Conservation (phyloP, 2,113 vertebrate genomes). For the Cavia porcellus region DNA sequence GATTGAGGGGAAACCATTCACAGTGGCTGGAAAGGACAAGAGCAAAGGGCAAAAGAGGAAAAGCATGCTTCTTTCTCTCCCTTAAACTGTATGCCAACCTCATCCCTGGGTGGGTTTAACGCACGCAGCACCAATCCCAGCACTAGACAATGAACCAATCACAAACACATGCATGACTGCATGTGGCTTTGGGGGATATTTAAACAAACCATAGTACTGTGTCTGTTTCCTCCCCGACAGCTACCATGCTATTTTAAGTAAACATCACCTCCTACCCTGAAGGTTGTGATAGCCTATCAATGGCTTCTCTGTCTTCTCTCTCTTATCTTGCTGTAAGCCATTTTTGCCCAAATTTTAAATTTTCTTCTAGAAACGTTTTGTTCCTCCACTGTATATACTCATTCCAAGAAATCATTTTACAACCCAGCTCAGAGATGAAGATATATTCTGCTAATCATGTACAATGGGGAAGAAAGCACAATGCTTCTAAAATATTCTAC, state of each 20-base stretch:
- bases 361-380: background rate
- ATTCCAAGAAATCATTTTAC: constrained; percentile 22
- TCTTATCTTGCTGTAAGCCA: background rate
- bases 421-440: constrained; percentile 42
- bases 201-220: too few relatives aligned
- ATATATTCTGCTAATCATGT: background rate
- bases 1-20: too few relatives aligned
- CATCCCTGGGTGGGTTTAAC: too few relatives aligned
- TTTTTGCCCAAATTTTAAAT: background rate
- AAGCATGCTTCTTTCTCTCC: too few relatives aligned
- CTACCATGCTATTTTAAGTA: background rate
- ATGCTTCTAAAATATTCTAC: constrained; percentile 37
- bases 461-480: background rate
- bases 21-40: too few relatives aligned
- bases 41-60: too few relatives aligned
- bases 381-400: background rate
- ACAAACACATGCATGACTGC: too few relatives aligned
- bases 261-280: background rate
- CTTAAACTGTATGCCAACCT: too few relatives aligned
- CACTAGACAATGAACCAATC: too few relatives aligned
- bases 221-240: background rate
- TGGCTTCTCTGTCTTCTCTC: background rate
- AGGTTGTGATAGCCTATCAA: background rate
- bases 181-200: too few relatives aligned
- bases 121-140: too few relatives aligned